Evolutionary conservation across 2,888 invertebrate species (phyloP).

Genomic region (Lacanobia oleracea): DNA sequence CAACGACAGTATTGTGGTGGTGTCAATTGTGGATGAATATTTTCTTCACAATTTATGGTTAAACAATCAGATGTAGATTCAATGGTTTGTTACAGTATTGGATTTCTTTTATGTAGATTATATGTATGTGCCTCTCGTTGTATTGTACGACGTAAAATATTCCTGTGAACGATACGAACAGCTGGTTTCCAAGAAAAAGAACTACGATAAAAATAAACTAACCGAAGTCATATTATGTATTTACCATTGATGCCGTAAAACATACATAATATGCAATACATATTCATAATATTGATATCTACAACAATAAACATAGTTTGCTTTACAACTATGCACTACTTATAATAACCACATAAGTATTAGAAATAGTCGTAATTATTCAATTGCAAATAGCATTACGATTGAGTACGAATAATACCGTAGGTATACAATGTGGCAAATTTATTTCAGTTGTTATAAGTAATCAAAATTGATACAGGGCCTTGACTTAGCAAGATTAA

Average conservation of each 20-base stretch:
- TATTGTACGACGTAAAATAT: neutral
- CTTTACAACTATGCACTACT: conserved; percentile 5
- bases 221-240: conserved; percentile 2
- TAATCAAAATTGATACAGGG: no score
- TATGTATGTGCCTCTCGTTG: neutral
- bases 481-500: no score
- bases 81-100: neutral
- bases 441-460: no score
- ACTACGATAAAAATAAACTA: conserved; percentile 12
- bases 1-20: no score
- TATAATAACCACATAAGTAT: conserved; percentile 5
- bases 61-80: no score
- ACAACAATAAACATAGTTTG: conserved; percentile 14
- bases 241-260: conserved; percentile 12
- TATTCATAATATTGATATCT: conserved; percentile 37
- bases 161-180: neutral
- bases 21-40: no score
- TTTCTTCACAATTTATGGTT: no score
- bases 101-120: neutral
- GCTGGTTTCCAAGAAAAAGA: conserved; percentile 11
- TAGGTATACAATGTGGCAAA: conserved; percentile 2
- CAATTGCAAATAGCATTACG: conserved; percentile 12
- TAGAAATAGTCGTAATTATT: conserved; percentile 13
- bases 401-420: conserved; percentile 12
- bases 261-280: neutral